Conservation (phyloP, 2,113 vertebrate genomes). For the Setophaga coronata region DNA sequence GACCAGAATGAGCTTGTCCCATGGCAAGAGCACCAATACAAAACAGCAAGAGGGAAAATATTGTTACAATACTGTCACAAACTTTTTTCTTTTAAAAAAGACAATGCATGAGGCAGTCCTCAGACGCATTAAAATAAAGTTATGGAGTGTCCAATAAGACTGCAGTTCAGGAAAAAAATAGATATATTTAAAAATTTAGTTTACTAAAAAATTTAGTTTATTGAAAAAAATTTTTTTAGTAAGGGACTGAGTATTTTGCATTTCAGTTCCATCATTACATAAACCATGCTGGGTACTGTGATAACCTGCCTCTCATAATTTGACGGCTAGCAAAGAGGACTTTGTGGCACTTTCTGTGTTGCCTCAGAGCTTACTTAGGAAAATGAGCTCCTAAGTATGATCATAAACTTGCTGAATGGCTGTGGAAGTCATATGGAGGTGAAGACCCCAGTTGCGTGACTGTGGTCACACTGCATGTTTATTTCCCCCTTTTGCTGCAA, state of each 20-base stretch:
- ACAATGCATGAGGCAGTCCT: not conserved
- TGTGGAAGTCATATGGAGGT: not conserved
- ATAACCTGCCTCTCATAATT: not conserved
- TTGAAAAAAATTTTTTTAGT: not conserved
- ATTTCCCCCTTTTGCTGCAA: rapidly evolving
- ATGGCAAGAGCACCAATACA: not conserved
- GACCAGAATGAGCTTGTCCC: not conserved
- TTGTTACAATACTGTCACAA: not conserved
- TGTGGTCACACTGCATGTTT: rapidly evolving
- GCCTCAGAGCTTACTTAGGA: not conserved
- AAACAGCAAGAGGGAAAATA: not conserved
- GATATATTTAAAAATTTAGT: not conserved
- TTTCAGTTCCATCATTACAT: not conserved
- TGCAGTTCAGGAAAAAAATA: not conserved
- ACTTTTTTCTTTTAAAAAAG: not conserved
- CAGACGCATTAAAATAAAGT: not conserved
- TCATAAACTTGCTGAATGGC: not conserved
- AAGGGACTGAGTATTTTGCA: not conserved
- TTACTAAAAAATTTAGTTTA: not conserved
- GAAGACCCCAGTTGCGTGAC: not conserved
- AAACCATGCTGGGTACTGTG: not conserved
- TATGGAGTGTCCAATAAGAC: not conserved
- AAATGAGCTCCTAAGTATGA: not conserved
- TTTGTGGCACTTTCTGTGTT: not conserved
- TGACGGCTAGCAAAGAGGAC: not conserved